A percentile compares a stretch with the other conserved stretches of the same genome.
phyloP scores from a whole-genome alignment of 2,113 vertebrate genomes.

The Erythrocercus mccallii region DNA sequence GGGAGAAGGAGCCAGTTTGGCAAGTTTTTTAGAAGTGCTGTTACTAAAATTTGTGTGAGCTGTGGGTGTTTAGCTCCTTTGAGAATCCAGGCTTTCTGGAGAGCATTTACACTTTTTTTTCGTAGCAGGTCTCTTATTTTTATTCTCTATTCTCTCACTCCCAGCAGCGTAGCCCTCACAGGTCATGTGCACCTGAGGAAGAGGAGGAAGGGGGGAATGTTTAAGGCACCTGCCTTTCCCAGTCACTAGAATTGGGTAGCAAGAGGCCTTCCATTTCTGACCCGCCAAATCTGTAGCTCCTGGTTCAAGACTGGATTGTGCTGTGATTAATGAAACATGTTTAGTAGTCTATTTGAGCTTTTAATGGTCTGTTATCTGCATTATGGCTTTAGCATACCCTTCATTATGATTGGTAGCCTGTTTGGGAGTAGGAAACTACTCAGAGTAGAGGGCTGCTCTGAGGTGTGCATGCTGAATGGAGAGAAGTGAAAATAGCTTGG shows the following conservation, averaged over 20 bases:
- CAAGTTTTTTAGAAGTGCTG: neutral
- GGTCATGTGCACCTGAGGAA: neutral
- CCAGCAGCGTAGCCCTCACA: neutral
- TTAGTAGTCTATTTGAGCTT: slow-evolving; percentile 52
- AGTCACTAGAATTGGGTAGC: neutral
- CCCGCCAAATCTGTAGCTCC: neutral
- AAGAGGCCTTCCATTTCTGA: neutral
- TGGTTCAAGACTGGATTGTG: slow-evolving; percentile 21
- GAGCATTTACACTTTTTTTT: neutral
- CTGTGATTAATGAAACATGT: slow-evolving; percentile 59
- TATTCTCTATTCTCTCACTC: neutral
- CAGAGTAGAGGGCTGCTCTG: neutral
- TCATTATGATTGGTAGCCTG: slow-evolving; percentile 37
- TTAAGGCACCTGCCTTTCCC: neutral
- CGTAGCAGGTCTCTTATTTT: neutral
- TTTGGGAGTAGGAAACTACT: neutral
- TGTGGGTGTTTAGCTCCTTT: neutral
- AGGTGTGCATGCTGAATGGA: neutral
- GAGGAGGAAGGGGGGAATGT: neutral
- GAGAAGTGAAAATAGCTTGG: neutral
- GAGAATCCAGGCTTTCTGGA: neutral
- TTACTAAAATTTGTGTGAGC: neutral
- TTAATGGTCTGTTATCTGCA: slow-evolving; percentile 45
- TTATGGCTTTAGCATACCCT: slow-evolving; percentile 13
- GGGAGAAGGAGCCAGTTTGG: neutral